Percentiles rank a stretch among this genome's conserved stretches.
Conservation (phyloP, 2,888 invertebrate genomes). For the Nebria brevicollis region DNA sequence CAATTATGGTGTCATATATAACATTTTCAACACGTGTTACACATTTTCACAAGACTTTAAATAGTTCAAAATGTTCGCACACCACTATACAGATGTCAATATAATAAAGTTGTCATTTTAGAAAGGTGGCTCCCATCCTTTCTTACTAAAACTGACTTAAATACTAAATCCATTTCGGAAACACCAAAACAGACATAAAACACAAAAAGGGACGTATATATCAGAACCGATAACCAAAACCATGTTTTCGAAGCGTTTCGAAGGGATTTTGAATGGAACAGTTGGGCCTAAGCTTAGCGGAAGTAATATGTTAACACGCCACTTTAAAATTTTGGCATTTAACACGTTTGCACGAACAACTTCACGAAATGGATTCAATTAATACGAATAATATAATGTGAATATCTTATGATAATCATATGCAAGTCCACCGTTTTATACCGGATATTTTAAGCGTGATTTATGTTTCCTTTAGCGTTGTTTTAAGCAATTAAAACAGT, state of each 20-base stretch:
- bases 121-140: background rate
- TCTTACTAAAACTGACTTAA: slow-evolving; percentile 10
- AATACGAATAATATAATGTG: slow-evolving; percentile 4
- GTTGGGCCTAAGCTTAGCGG: slow-evolving; percentile 1
- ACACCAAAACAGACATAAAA: slow-evolving; percentile 15
- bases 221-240: slow-evolving; percentile 31
- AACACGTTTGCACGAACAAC: slow-evolving; percentile 16
- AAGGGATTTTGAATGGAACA: slow-evolving; percentile 18
- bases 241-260: slow-evolving; percentile 27
- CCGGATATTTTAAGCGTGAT: slow-evolving; percentile 26
- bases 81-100: background rate
- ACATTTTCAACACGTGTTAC: background rate
- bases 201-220: slow-evolving; percentile 28
- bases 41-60: background rate
- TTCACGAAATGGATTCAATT: slow-evolving; percentile 28
- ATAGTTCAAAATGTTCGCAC: background rate
- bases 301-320: slow-evolving; percentile 30
- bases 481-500: background rate
- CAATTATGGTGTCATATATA: background rate
- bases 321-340: slow-evolving; percentile 17
- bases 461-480: slow-evolving; percentile 27
- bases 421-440: slow-evolving; percentile 17
- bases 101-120: background rate
- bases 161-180: slow-evolving; percentile 37
- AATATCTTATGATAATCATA: slow-evolving; percentile 25